phyloP scores from a whole-genome alignment of 2,888 invertebrate genomes.

The Atherix ibis region DNA sequence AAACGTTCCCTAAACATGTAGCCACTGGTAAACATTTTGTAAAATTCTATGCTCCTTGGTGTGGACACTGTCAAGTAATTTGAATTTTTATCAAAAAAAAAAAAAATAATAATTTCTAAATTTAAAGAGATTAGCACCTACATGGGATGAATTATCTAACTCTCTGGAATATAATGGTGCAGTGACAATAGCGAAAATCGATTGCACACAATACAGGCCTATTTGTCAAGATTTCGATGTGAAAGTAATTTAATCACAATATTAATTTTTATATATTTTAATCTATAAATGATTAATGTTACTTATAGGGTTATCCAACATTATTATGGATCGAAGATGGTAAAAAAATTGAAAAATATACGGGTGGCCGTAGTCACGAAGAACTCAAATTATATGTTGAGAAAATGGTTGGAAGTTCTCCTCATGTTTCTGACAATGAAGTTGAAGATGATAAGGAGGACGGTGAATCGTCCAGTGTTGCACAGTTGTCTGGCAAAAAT shows the following conservation, averaged over 20 bases:
- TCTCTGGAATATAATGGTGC: slow-evolving; percentile 47
- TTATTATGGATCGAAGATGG: slow-evolving; percentile 79
- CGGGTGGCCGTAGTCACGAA: slow-evolving; percentile 48
- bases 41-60: slow-evolving; percentile 90
- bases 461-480: slow-evolving; percentile 18
- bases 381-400: slow-evolving; percentile 55
- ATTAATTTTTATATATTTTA: neutral
- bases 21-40: slow-evolving; percentile 67
- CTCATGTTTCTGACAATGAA: slow-evolving; percentile 16
- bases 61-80: slow-evolving; percentile 64
- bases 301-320: slow-evolving; percentile 57
- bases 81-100: slow-evolving; percentile 5
- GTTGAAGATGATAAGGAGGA: slow-evolving; percentile 31
- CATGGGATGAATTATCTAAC: slow-evolving; percentile 69
- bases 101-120: slow-evolving; percentile 5
- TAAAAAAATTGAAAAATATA: slow-evolving; percentile 65
- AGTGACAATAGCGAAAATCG: slow-evolving; percentile 65
- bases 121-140: slow-evolving; percentile 56
- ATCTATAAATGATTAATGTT: neutral
- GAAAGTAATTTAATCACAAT: slow-evolving; percentile 26
- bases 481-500: slow-evolving; percentile 47
- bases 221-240: slow-evolving; percentile 68
- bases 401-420: slow-evolving; percentile 42
- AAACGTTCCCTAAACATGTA: slow-evolving; percentile 56
- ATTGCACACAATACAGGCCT: slow-evolving; percentile 61